A percentile compares a stretch with the other conserved stretches of the same genome.
Evolutionary conservation across 2,888 invertebrate genomes (phyloP).

Genomic region (Ichneumoninae sp.): DNA sequence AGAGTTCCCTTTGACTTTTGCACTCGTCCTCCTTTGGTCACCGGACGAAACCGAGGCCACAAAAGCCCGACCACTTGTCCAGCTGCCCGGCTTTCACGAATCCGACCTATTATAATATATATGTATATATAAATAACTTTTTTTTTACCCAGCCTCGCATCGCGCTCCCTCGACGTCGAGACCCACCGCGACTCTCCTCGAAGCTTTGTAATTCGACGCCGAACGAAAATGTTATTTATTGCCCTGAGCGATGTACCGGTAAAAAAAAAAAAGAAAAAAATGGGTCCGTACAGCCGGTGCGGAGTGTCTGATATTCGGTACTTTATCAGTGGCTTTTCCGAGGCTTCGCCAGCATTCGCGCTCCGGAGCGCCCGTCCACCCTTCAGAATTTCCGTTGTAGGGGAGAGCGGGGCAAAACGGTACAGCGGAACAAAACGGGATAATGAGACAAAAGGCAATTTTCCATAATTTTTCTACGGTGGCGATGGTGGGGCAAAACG

Average conservation of each 20-base stretch:
- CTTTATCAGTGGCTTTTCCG: slow-evolving; percentile 43
- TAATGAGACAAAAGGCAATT: too few species aligned
- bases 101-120: neutral
- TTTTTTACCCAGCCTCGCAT: neutral
- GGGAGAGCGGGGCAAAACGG: too few species aligned
- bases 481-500: too few species aligned
- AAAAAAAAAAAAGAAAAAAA: neutral
- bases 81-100: neutral
- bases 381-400: neutral
- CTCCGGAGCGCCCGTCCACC: neutral
- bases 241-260: slow-evolving; percentile 14
- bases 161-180: neutral
- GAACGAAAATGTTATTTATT: slow-evolving; percentile 32
- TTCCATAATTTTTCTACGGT: too few species aligned
- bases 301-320: slow-evolving; percentile 22
- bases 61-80: slow-evolving; percentile 8
- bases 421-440: too few species aligned
- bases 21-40: slow-evolving; percentile 3
- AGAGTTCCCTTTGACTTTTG: slow-evolving; percentile 3
- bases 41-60: neutral
- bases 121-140: neutral
- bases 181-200: neutral
- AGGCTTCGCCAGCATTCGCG: slow-evolving; percentile 35
- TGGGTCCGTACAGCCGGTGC: neutral
- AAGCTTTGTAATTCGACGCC: slow-evolving; percentile 28